These are phyloP conservation scores for Branchellion lobata DNA, from an alignment of 2,888 invertebrate genomes.

Conservation along the genomic window DNA sequence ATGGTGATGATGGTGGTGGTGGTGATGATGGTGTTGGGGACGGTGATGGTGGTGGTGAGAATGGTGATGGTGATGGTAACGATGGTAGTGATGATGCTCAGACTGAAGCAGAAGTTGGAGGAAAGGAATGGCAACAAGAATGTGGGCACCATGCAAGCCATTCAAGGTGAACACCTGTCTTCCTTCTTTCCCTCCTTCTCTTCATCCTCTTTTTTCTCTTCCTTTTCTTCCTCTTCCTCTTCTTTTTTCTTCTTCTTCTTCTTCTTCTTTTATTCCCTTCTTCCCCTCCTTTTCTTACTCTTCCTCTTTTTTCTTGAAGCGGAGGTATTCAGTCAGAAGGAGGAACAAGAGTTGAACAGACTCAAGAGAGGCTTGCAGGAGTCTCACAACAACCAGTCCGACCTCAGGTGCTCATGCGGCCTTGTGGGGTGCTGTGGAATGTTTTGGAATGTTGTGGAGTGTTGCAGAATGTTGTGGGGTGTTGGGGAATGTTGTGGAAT, in stretches of 20 bases:
- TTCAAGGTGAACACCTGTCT: conserved; percentile 20
- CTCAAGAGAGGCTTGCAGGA: conserved; percentile 82
- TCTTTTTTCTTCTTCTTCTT: not conserved
- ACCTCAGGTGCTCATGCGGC: conserved; percentile 70
- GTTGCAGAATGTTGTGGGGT: too few relatives aligned
- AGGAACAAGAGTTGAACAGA: conserved; percentile 59
- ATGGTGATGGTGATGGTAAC: not conserved
- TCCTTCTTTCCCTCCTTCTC: not conserved
- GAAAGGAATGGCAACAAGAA: conserved; percentile 28
- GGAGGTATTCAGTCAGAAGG: conserved; percentile 65
- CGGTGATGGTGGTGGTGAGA: conserved; percentile 2
- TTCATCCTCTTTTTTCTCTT: not conserved
- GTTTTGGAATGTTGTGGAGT: too few relatives aligned
- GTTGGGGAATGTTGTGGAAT: too few relatives aligned
- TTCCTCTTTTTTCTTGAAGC: conserved; percentile 11
- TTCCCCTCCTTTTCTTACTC: not conserved
- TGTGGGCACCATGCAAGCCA: conserved; percentile 33
- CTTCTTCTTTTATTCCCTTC: not conserved
- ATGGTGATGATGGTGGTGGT: conserved; percentile 17
- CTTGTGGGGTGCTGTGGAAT: too few relatives aligned
- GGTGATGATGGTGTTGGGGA: conserved; percentile 2
- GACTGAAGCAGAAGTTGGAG: conserved; percentile 37
- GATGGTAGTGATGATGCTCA: not conserved
- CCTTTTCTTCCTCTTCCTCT: not conserved
- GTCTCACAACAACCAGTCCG: conserved; percentile 89